A percentile compares a stretch with the other conserved stretches of the same genome.
Evolutionary conservation across 2,113 vertebrate genomes (phyloP).

Genomic region (Cheilinus undulatus): DNA sequence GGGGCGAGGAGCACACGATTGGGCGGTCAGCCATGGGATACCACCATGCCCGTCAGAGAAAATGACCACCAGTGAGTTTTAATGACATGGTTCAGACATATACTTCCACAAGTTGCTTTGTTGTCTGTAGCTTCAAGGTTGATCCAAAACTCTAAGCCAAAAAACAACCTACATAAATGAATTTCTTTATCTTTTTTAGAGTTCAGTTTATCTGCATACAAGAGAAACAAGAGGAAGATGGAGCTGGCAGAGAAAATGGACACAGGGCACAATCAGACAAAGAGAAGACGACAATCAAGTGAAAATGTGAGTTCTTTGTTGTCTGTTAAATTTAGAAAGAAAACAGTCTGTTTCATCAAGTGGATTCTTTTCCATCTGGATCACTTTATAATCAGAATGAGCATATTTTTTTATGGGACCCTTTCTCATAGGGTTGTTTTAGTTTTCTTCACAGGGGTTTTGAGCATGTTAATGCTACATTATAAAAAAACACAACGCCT

Average conservation of each 20-base stretch:
- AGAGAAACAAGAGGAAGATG: conserved; percentile 98
- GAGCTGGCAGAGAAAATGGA: conserved; percentile 97
- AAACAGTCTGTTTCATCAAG: not conserved
- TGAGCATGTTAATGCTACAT: too few species aligned
- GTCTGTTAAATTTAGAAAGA: conserved; percentile 2
- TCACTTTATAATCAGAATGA: too few species aligned
- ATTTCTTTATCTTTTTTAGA: conserved; percentile 81
- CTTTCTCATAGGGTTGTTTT: too few species aligned
- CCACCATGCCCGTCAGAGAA: conserved; percentile 93
- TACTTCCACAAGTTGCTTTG: not conserved
- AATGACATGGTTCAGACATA: conserved; percentile 3
- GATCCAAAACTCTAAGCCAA: too few species aligned
- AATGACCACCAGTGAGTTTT: conserved; percentile 97
- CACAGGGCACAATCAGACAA: conserved; percentile 90
- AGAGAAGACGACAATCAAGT: conserved; percentile 95
- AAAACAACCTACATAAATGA: not conserved
- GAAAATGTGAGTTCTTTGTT: conserved; percentile 88
- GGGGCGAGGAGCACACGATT: conserved; percentile 95
- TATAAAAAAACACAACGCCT: too few species aligned
- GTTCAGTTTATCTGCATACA: conserved; percentile 98
- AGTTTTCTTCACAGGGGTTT: too few species aligned
- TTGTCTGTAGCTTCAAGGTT: too few species aligned
- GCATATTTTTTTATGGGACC: too few species aligned
- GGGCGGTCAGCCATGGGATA: conserved; percentile 97
- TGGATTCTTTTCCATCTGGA: too few species aligned